Evolutionary conservation across 2,797 vertebrate species (phyloP).

Genomic region (Danio aesculapii): DNA sequence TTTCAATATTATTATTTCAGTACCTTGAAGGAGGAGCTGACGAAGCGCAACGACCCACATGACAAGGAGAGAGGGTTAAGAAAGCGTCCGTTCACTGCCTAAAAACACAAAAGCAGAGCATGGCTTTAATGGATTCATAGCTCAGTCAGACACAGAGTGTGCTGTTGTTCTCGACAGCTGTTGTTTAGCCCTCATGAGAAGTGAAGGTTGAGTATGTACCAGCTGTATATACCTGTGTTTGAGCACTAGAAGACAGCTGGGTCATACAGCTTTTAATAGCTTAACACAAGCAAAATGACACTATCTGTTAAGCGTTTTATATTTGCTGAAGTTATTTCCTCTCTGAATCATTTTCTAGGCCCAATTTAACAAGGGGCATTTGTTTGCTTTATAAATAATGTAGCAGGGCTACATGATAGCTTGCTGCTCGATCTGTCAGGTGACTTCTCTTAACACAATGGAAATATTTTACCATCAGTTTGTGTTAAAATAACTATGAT

Average conservation of each 20-base stretch:
- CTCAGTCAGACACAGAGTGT: not conserved
- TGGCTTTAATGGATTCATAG: not conserved
- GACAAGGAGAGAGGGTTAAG: slow-evolving; percentile 66
- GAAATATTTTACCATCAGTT: not conserved
- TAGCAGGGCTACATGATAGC: not conserved
- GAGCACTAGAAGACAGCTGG: slow-evolving; percentile 7
- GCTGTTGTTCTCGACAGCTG: slow-evolving; percentile 22
- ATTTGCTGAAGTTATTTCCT: not conserved
- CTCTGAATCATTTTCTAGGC: not conserved
- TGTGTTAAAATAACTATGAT: not conserved
- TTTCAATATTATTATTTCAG: not conserved
- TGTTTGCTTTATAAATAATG: slow-evolving; percentile 26
- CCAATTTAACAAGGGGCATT: not conserved
- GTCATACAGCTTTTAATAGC: slow-evolving; percentile 19
- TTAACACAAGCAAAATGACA: not conserved
- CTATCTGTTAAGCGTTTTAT: too few species aligned
- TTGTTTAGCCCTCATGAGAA: slow-evolving; percentile 1
- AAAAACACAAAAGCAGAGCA: slow-evolving; percentile 31
- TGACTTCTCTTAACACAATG: not conserved
- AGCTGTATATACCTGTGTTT: slow-evolving; percentile 18
- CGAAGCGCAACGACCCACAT: slow-evolving; percentile 66
- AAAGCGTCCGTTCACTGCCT: slow-evolving; percentile 75
- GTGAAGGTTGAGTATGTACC: slow-evolving; percentile 1
- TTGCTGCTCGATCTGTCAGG: not conserved
- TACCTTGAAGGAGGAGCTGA: slow-evolving; percentile 84